These are phyloP conservation scores for Mobula birostris DNA, from an alignment of 2,113 vertebrate genomes.

Conservation along the genomic window DNA sequence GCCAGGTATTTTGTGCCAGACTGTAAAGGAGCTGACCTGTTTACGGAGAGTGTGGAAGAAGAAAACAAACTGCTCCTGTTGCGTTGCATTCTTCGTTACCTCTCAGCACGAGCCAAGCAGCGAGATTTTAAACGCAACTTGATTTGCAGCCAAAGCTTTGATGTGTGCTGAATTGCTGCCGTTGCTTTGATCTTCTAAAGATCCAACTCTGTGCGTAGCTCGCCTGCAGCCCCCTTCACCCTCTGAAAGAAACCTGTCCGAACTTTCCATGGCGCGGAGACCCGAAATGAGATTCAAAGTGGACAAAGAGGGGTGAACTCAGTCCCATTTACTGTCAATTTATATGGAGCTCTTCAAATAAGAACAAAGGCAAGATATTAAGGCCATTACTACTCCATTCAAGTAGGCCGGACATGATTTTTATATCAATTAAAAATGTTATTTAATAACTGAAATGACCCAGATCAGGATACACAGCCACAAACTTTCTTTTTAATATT, in stretches of 20 bases:
- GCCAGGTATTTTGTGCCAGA: too few relatives aligned
- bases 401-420: not conserved
- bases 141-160: slow-evolving; percentile 59
- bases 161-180: slow-evolving; percentile 53
- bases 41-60: not conserved
- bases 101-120: not conserved
- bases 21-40: not conserved
- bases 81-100: not conserved
- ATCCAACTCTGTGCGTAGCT: slow-evolving; percentile 43
- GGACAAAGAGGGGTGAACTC: slow-evolving; percentile 16
- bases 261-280: not conserved
- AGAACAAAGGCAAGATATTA: not conserved
- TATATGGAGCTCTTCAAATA: not conserved
- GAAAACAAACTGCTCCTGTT: not conserved
- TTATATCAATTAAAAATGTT: slow-evolving; percentile 26
- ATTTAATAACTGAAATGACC: slow-evolving; percentile 35
- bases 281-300: not conserved
- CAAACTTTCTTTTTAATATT: slow-evolving; percentile 46
- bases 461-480: slow-evolving; percentile 39
- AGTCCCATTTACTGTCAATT: not conserved
- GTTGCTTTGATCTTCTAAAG: slow-evolving; percentile 59
- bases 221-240: not conserved
- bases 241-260: not conserved
- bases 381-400: not conserved
- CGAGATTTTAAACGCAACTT: slow-evolving; percentile 55